Evolutionary conservation across 2,797 vertebrate genomes (phyloP).

Genomic region (Pseudochaenichthys georgianus): DNA sequence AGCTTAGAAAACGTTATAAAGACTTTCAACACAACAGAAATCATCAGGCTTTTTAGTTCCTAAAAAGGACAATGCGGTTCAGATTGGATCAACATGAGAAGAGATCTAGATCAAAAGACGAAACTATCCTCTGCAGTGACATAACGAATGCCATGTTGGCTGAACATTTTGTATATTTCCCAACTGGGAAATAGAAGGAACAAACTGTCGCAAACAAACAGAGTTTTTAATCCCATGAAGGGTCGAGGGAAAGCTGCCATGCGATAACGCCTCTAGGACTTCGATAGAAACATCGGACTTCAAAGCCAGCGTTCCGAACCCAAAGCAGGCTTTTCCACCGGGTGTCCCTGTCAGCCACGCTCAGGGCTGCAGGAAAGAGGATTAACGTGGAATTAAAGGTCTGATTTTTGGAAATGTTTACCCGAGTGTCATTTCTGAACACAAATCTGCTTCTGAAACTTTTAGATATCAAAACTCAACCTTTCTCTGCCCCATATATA

Average conservation of each 20-base stretch:
- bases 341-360: slow-evolving; percentile 49
- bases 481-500: slow-evolving; percentile 3
- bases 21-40: not conserved
- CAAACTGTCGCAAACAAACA: slow-evolving; percentile 49
- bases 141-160: not conserved
- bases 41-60: not conserved
- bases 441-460: slow-evolving; percentile 70
- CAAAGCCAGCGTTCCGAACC: slow-evolving; percentile 58
- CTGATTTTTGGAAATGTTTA: slow-evolving; percentile 77
- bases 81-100: not conserved
- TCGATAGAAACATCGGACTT: slow-evolving; percentile 62
- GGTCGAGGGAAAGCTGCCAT: slow-evolving; percentile 43
- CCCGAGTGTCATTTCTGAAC: slow-evolving; percentile 57
- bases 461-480: slow-evolving; percentile 60
- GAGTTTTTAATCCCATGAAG: slow-evolving; percentile 51
- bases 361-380: slow-evolving; percentile 72
- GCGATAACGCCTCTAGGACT: slow-evolving; percentile 46
- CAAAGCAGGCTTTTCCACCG: slow-evolving; percentile 53
- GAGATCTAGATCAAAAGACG: not conserved
- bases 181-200: slow-evolving; percentile 22
- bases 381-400: slow-evolving; percentile 78
- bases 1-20: not conserved
- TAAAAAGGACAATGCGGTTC: not conserved
- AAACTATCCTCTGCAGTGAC: not conserved
- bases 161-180: slow-evolving; percentile 29